Base-by-base conservation (phyloP, 30 jellyfish, hydroid and myxozoan genomes). In the Aurelia coerulea region DNA sequence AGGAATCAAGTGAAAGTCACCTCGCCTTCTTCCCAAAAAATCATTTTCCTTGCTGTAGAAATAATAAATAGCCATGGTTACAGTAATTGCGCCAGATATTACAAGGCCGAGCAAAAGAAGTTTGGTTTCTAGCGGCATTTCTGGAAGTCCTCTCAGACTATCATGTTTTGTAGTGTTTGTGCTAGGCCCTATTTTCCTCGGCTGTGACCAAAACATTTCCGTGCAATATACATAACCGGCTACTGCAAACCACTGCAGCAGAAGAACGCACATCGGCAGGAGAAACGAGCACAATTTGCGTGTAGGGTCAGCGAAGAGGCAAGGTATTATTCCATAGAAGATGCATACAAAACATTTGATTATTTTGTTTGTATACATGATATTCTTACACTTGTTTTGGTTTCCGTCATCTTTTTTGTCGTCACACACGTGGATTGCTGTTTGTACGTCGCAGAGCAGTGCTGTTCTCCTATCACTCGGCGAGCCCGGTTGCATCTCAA, bases 71-170 rank as follows among this genome's bases (percentile, higher is more conserved):
- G 83, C 83, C 91, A 81, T 81, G 31, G 91, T 42, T 11, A 81
- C 91, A 8, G 84, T 81, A 39, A 81, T 35, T 9, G 91, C 91
- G 34, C 80, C 83, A 18, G 91, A 81, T 6, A 59, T 14, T 46
- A 83, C 83, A 35, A 81, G 83, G 83, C 83, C 91, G 14, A 81
- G 39, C 64, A 81, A 49, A 31, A 81, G 76, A 62, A 69, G 74
- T 6, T 52, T 53, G 0, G 91, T 81, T 49, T 81, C 91, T 0
- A 54, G 0, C 9, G 91, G 83, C 34, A 81, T 81, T 52, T 81
- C 69, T 10, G 91, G 91, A 13, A 68, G 84, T 11, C 51, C 46
- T 37, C 19, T 65, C 33, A 13, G 13, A 46, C 14, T 46, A 46
- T 46, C 56, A 46, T 46, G 56, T 5, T 46, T 46, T 46, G 11